These are phyloP conservation scores for Halisarca cf. caerulea DNA, from an alignment of 37 sponge, comb jelly and placozoan genomes.

Conservation along the genomic window DNA sequence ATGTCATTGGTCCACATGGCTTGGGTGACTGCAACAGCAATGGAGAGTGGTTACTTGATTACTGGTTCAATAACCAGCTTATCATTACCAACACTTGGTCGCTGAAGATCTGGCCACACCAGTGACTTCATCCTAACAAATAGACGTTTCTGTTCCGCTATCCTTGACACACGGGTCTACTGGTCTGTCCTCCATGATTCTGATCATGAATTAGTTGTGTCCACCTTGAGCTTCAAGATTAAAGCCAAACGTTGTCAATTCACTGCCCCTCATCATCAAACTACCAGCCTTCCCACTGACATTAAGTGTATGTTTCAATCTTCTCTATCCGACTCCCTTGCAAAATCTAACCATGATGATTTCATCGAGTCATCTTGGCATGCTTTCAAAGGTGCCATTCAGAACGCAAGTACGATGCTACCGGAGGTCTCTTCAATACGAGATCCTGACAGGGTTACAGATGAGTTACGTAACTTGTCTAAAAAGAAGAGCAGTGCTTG, in stretches of 20 bases:
- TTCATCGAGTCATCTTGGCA: not conserved
- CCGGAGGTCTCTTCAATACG: not conserved
- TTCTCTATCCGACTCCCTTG: not conserved
- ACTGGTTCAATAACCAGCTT: not conserved
- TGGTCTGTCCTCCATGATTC: not conserved
- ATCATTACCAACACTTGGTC: not conserved
- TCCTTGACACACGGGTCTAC: not conserved
- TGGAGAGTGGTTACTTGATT: not conserved
- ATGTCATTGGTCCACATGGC: not conserved
- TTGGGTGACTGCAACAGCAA: not conserved
- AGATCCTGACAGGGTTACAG: slow-evolving; percentile 1
- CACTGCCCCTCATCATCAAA: not conserved
- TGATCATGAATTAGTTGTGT: slow-evolving; percentile 5
- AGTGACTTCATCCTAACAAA: not conserved
- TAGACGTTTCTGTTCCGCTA: not conserved
- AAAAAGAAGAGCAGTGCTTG: not conserved
- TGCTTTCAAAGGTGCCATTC: slow-evolving; percentile 5
- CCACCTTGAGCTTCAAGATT: not conserved
- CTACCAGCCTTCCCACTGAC: not conserved
- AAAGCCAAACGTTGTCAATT: not conserved
- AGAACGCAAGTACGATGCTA: not conserved
- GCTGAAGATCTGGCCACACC: not conserved
- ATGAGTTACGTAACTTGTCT: slow-evolving; percentile 12
- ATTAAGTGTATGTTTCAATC: not conserved
- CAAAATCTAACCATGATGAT: not conserved